Conservation (phyloP, 2,888 invertebrate genomes). For the Pyrgus malvae region DNA sequence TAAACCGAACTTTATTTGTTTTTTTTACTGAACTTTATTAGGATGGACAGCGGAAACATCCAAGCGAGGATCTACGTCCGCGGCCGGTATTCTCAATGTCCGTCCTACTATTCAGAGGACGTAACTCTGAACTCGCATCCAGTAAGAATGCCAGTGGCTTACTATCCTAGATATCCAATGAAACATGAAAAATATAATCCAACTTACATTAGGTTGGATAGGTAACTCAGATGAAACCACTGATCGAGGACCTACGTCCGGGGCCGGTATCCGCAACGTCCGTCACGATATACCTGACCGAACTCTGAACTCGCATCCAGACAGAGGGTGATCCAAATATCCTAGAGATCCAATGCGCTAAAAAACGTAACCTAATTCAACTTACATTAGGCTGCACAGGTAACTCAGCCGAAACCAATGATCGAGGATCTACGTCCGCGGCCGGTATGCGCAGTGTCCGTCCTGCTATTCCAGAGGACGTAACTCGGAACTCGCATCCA, state of each 20-base stretch:
- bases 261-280: slow-evolving; percentile 76
- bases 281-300: slow-evolving; percentile 85
- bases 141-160: slow-evolving; percentile 81
- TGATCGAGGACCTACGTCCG: slow-evolving; percentile 80
- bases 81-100: slow-evolving; percentile 76
- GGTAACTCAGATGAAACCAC: slow-evolving; percentile 78
- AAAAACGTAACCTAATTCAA: slow-evolving; percentile 17
- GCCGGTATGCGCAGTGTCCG: slow-evolving; percentile 80
- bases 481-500: slow-evolving; percentile 85
- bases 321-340: too few relatives aligned
- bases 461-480: slow-evolving; percentile 85
- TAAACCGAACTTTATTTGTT: slow-evolving; percentile 43
- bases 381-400: slow-evolving; percentile 82
- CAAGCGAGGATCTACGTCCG: slow-evolving; percentile 80
- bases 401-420: slow-evolving; percentile 75
- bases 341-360: too few relatives aligned
- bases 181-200: background rate
- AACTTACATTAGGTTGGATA: slow-evolving; percentile 80
- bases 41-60: slow-evolving; percentile 82
- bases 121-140: slow-evolving; percentile 86
- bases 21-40: too few relatives aligned
- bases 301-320: slow-evolving; percentile 85
- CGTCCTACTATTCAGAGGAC: slow-evolving; percentile 84
- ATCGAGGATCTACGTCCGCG: slow-evolving; percentile 80
- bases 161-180: too few relatives aligned